These are phyloP conservation scores for Catharus minimus DNA, from an alignment of 2,113 vertebrate species.

Conservation along the genomic window DNA sequence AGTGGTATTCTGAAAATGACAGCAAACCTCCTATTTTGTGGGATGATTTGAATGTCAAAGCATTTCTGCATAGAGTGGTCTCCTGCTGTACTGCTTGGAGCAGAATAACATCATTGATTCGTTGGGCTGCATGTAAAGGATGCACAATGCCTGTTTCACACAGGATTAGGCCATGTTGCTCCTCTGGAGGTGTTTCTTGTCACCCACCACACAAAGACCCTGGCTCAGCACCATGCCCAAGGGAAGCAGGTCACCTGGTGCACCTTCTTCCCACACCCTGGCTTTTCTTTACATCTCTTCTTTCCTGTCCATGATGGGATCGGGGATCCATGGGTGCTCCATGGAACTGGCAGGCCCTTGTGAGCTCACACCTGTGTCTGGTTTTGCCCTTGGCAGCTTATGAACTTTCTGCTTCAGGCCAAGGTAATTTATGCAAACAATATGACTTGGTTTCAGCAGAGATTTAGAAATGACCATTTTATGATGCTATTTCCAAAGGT, in stretches of 20 bases:
- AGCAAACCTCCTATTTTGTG: not conserved
- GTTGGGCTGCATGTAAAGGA: not conserved
- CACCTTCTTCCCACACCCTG: not conserved
- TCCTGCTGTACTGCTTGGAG: not conserved
- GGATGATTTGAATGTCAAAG: not conserved
- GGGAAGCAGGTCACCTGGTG: not conserved
- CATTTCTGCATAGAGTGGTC: not conserved
- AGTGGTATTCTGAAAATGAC: not conserved
- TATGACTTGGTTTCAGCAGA: not conserved
- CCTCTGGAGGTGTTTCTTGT: not conserved
- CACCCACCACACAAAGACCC: not conserved
- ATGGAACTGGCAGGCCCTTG: fast-evolving
- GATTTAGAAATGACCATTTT: not conserved
- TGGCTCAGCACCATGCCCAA: not conserved
- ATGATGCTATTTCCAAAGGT: not conserved
- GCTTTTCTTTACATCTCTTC: not conserved
- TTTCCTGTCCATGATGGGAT: not conserved
- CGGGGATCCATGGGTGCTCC: not conserved
- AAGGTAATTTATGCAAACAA: not conserved
- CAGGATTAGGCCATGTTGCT: not conserved
- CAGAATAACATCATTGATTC: not conserved
- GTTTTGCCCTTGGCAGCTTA: not conserved
- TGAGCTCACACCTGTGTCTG: not conserved
- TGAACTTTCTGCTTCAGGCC: not conserved
- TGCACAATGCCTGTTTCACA: not conserved